phyloP scores from a whole-genome alignment of 2,888 invertebrate species.

The Drosophila anceps region DNA sequence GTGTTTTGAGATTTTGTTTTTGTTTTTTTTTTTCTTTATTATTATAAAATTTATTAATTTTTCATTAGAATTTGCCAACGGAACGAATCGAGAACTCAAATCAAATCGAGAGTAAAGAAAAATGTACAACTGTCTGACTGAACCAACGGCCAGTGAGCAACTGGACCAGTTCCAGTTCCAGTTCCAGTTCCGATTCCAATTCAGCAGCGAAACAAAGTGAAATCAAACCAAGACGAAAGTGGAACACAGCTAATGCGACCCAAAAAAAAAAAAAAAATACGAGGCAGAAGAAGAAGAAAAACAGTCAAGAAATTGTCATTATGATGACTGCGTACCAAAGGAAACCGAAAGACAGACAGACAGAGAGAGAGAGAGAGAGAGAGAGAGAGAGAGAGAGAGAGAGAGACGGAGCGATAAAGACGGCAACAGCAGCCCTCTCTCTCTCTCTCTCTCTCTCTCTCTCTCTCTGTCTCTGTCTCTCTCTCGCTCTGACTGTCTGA shows the following conservation, averaged over 20 bases:
- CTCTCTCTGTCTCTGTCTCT: neutral
- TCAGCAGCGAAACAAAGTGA: slow-evolving; percentile 20
- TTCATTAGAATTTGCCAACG: slow-evolving; percentile 56
- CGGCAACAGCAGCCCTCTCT: slow-evolving; percentile 1
- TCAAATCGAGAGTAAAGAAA: slow-evolving; percentile 13
- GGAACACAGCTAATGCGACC: slow-evolving; percentile 45
- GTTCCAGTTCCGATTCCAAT: slow-evolving; percentile 9
- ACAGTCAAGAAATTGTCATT: slow-evolving; percentile 52
- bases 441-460: neutral
- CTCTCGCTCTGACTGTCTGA: neutral
- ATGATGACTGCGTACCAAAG: slow-evolving; percentile 52
- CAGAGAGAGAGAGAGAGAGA: neutral
- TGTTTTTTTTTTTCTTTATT: neutral
- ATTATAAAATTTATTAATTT: neutral
- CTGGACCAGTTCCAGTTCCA: slow-evolving; percentile 49
- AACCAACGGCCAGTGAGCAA: slow-evolving; percentile 28
- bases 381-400: neutral
- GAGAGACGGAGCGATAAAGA: slow-evolving; percentile 11
- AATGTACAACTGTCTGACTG: slow-evolving; percentile 23
- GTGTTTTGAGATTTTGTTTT: neutral
- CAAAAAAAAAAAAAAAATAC: slow-evolving; percentile 29
- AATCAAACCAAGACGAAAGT: slow-evolving; percentile 35
- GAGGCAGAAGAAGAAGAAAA: neutral
- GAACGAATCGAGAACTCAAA: slow-evolving; percentile 28
- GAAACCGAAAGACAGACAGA: neutral